phyloP scores from a whole-genome alignment of 1,140 invertebrate species.

The Acyrthosiphon pisum region DNA sequence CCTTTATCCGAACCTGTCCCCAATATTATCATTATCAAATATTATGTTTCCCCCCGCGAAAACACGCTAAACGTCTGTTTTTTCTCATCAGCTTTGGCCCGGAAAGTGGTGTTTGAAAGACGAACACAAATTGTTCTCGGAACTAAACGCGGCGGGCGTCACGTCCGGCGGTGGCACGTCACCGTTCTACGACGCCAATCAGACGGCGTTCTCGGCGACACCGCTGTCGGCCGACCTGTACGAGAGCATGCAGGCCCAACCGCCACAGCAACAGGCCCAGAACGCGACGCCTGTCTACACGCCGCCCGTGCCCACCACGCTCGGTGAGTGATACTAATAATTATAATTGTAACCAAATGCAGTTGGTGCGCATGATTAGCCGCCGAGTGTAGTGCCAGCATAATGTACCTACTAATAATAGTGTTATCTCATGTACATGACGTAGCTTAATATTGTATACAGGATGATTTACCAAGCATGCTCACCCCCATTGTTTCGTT shows the following conservation, averaged over 20 bases:
- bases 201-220: slow-evolving; percentile 66
- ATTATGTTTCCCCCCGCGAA: no score
- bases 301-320: slow-evolving; percentile 41
- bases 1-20: no score
- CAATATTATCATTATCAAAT: no score
- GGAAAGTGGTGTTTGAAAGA: slow-evolving; percentile 89
- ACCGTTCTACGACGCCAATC: slow-evolving; percentile 66
- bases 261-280: slow-evolving; percentile 44
- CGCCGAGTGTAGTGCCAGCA: background rate
- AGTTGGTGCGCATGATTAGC: background rate
- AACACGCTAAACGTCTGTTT: background rate
- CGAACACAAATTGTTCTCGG: slow-evolving; percentile 83
- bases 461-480: no score
- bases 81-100: slow-evolving; percentile 75
- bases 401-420: no score
- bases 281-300: slow-evolving; percentile 51
- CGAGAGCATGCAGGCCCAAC: slow-evolving; percentile 69
- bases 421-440: background rate
- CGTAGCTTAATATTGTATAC: background rate
- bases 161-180: slow-evolving; percentile 63
- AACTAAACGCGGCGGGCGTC: slow-evolving; percentile 72
- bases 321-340: slow-evolving; percentile 33
- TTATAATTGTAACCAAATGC: background rate
- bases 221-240: slow-evolving; percentile 73
- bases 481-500: no score